phyloP scores from a whole-genome alignment of 2,888 invertebrate species.

The Euplexia lucipara region DNA sequence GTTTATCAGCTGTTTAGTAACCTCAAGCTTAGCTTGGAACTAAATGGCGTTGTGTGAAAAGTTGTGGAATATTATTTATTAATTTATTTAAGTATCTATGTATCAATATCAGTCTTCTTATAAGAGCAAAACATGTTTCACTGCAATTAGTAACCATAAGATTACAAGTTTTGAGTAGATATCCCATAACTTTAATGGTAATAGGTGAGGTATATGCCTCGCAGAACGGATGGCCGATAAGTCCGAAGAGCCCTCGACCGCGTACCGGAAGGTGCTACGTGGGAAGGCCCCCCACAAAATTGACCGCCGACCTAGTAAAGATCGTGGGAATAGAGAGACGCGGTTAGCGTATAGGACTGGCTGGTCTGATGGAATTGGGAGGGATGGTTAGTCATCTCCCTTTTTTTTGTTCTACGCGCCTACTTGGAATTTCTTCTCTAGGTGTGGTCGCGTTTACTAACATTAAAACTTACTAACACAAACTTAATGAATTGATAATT shows the following conservation, averaged over 20 bases:
- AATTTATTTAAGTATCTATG: too few species aligned
- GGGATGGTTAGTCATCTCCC: too few species aligned
- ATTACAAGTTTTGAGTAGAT: neutral
- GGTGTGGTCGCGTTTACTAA: too few species aligned
- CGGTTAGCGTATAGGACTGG: constrained; percentile 2
- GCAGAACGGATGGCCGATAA: neutral
- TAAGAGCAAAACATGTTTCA: neutral
- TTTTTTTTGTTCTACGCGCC: too few species aligned
- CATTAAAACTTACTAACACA: too few species aligned
- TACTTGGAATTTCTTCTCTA: too few species aligned
- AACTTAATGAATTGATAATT: too few species aligned
- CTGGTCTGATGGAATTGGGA: too few species aligned
- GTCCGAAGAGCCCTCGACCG: neutral
- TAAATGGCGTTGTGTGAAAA: too few species aligned
- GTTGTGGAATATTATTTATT: too few species aligned
- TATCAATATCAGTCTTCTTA: neutral
- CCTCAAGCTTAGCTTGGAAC: too few species aligned
- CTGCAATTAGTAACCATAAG: neutral
- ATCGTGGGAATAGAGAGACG: constrained; percentile 14
- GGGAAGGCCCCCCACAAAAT: neutral
- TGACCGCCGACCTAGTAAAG: neutral
- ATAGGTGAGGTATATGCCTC: neutral
- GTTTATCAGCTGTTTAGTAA: too few species aligned
- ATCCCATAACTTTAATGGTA: neutral
- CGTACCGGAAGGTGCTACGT: neutral